Percentiles rank a stretch among this genome's conserved stretches.
Conservation (phyloP, 2,888 invertebrate genomes). For the Andricus quercusramuli region DNA sequence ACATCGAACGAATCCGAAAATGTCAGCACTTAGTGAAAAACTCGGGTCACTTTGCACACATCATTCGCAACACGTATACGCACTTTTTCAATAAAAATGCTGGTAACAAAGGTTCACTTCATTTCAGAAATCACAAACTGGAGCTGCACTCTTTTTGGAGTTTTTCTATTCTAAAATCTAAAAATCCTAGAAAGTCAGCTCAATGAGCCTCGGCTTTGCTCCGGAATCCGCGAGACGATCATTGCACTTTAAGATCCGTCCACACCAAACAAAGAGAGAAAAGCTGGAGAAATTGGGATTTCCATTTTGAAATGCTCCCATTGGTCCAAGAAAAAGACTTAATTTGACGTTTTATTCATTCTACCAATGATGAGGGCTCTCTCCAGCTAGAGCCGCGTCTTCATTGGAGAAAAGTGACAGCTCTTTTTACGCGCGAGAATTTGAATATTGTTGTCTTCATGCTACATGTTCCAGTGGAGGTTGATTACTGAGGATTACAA, state of each 20-base stretch:
- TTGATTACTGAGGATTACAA: no score
- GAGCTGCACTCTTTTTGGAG: background rate
- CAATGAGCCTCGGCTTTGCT: background rate
- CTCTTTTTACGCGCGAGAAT: background rate
- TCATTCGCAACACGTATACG: background rate
- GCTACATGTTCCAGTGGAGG: no score
- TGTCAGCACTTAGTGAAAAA: conserved; percentile 12
- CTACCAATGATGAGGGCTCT: background rate
- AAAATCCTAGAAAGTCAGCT: background rate
- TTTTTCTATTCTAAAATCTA: background rate
- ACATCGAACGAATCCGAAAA: background rate
- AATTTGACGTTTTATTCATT: background rate
- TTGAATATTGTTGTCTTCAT: background rate
- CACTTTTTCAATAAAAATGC: background rate
- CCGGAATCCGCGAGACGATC: conserved; percentile 8
- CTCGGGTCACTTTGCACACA: background rate
- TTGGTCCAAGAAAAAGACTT: background rate
- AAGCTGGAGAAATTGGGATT: background rate
- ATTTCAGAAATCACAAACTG: background rate
- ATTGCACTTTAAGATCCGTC: conserved; percentile 12
- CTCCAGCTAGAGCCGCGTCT: background rate
- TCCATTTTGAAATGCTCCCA: background rate
- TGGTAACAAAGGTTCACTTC: background rate
- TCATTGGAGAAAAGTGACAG: background rate
- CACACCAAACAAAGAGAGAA: background rate